Conservation (phyloP, 2,888 invertebrate species). For the Trissolcus brochymenae region DNA sequence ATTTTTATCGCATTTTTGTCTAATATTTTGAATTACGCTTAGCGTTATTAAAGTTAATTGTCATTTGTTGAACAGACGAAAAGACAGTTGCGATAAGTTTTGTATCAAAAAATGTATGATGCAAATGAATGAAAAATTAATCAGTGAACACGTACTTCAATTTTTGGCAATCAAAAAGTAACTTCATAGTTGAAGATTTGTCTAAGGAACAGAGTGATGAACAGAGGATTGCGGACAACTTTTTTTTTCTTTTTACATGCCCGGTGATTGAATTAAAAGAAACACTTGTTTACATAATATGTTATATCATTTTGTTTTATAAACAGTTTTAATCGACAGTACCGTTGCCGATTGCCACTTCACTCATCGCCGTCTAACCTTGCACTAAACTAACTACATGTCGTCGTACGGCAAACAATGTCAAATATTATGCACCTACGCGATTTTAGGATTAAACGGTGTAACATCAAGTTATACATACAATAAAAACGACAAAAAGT, state of each 20-base stretch:
- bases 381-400: conserved; percentile 70
- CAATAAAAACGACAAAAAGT: conserved; percentile 3
- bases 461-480: conserved; percentile 7
- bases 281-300: conserved; percentile 41
- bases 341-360: conserved; percentile 67
- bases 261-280: conserved; percentile 14
- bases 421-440: conserved; percentile 56
- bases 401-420: conserved; percentile 66
- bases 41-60: too few species aligned
- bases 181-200: background rate
- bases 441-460: conserved; percentile 40
- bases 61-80: too few species aligned
- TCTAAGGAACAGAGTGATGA: conserved; percentile 1
- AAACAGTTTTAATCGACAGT: conserved; percentile 57
- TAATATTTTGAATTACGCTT: too few species aligned
- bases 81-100: too few species aligned
- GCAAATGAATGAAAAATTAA: too few species aligned
- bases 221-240: too few species aligned
- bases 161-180: too few species aligned
- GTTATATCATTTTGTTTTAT: conserved; percentile 39
- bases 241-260: conserved; percentile 4
- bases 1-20: too few species aligned
- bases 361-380: conserved; percentile 73
- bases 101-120: too few species aligned
- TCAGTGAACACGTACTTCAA: too few species aligned